Percentiles rank a stretch among this genome's conserved stretches.
Conservation (phyloP, 2,888 invertebrate genomes). For the Thereva unica region DNA sequence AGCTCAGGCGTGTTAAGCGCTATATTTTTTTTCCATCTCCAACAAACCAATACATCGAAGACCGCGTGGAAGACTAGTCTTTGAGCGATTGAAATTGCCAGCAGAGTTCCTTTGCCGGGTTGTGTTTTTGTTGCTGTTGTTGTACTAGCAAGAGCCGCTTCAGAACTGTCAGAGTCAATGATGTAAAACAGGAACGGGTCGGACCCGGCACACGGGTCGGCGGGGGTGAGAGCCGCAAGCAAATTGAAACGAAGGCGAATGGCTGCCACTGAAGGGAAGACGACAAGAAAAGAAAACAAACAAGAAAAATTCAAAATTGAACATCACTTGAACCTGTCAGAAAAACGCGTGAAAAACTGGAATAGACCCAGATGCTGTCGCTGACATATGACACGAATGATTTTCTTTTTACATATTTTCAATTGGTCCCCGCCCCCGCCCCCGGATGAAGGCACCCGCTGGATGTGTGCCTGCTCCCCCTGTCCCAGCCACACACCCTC, state of each 20-base stretch:
- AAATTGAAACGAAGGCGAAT: constrained; percentile 1
- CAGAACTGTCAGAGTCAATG: constrained; percentile 38
- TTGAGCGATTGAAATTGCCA: constrained; percentile 20
- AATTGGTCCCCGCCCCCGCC: constrained; percentile 13
- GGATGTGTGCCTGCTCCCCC: not conserved
- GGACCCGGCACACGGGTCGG: not conserved
- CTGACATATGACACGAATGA: constrained; percentile 43
- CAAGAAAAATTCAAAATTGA: constrained; percentile 41
- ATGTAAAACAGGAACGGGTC: constrained; percentile 36
- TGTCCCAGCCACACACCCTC: not conserved
- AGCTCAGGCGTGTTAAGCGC: not conserved
- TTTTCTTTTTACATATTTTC: constrained; percentile 41
- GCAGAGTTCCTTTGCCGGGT: constrained; percentile 3
- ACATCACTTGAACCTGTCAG: constrained; percentile 42
- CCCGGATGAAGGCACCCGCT: not conserved
- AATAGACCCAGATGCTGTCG: constrained; percentile 41
- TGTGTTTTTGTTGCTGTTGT: constrained; percentile 2
- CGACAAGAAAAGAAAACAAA: constrained; percentile 27
- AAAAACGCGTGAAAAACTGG: constrained; percentile 42
- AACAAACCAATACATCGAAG: constrained; percentile 18
- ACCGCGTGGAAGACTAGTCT: not conserved
- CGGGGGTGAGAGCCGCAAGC: not conserved
- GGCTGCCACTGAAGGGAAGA: constrained; percentile 16
- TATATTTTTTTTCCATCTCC: not conserved
- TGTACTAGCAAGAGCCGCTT: constrained; percentile 28